Evolutionary conservation across 1,140 invertebrate genomes (phyloP).

Genomic region (Penaeus japonicus): DNA sequence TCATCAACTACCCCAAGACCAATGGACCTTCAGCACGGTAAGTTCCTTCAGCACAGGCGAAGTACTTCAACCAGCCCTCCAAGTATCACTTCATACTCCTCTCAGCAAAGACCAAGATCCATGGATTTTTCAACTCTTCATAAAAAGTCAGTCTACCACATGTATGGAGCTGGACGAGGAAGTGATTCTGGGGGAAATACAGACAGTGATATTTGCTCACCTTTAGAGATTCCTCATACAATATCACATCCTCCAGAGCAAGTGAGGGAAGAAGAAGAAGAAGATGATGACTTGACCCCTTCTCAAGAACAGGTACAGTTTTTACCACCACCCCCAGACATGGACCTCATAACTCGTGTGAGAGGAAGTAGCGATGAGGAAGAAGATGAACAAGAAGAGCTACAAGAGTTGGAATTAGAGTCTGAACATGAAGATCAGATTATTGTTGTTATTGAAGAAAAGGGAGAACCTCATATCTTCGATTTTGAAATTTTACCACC

Average conservation of each 20-base stretch:
- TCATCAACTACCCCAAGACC: conserved; percentile 57
- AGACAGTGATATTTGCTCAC: conserved; percentile 58
- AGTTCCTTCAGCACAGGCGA: conserved; percentile 49
- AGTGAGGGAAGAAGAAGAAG: conserved; percentile 72
- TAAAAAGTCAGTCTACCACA: conserved; percentile 53
- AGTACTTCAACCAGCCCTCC: conserved; percentile 57
- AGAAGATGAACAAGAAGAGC: conserved; percentile 46
- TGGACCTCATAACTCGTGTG: conserved; percentile 66
- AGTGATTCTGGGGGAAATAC: conserved; percentile 58
- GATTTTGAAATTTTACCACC: conserved; percentile 53
- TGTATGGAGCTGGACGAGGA: conserved; percentile 56
- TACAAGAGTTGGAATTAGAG: conserved; percentile 58
- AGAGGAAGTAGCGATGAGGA: conserved; percentile 61
- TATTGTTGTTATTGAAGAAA: conserved; percentile 57
- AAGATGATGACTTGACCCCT: conserved; percentile 63
- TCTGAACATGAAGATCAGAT: conserved; percentile 61
- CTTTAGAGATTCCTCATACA: conserved; percentile 60
- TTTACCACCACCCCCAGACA: conserved; percentile 66
- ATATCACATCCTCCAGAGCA: conserved; percentile 62
- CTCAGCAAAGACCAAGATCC: conserved; percentile 46
- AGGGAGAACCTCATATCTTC: conserved; percentile 46
- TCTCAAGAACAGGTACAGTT: conserved; percentile 65
- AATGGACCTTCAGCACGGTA: conserved; percentile 48
- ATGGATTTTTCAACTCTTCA: conserved; percentile 55
- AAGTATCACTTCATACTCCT: conserved; percentile 56